Base-by-base conservation (phyloP, 2,888 invertebrate species). In the Sisyra terminalis region DNA sequence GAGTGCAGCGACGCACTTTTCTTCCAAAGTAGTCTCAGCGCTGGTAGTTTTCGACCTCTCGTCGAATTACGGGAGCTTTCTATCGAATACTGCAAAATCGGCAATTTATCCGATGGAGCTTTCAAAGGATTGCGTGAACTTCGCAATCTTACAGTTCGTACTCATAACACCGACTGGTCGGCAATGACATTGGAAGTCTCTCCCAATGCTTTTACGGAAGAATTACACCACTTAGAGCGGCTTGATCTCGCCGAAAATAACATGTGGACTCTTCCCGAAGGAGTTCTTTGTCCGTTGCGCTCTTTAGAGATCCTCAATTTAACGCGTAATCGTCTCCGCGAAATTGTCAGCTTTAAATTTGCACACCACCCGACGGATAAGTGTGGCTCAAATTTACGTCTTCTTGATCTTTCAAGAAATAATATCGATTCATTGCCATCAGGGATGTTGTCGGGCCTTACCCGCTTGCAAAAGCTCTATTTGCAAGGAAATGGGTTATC, bases 161-260 rank as follows among this genome's bases (percentile, higher is more conserved):
- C 85, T 40, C 83, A 85, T 63, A 85, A 85, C 62, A 83, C 81
- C 34, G 82, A 84, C 57, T 84, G 84, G 81, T 79, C 82, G 32
- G 76, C 82, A 41, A 80, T 84, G 75, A 75, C 80, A 42, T 67
- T 85, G 47, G 80, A 84, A 57, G 71, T 85, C 47, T 78, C 81
- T 32, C 70, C 74, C 11, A 75, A 78, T 42, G 80, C 81, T 31
- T 82, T 84, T 58, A 74, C 76, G 46, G 74, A 79, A 52, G 82
- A 83, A 53, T 70, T 84, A 13, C 72, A 73, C 48, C 71, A 78
- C 49, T 64, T 85, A 46, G 81, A 82, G 58, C 69, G 78, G 51
- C 65, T 85, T 49, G 84, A 85, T 60, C 64, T 85, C 11, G 79
- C 79, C 48, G 76, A 81, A 61, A 86, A 85, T 59, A 83, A 84